Evolutionary conservation across 2,797 vertebrate genomes (phyloP).

Genomic region (Malurus leucopterus): DNA sequence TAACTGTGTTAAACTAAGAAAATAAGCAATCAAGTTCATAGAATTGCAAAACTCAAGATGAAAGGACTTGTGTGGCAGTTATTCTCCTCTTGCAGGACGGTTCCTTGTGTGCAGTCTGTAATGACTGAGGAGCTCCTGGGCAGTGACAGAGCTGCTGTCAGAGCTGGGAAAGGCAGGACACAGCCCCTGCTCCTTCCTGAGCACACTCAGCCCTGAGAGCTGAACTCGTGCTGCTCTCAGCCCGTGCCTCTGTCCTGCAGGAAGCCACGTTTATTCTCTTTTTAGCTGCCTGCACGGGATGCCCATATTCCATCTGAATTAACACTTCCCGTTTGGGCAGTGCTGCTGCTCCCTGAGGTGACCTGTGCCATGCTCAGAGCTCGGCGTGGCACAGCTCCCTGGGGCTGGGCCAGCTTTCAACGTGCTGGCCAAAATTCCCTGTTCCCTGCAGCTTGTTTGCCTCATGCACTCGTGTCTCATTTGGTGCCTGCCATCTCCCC

Average conservation of each 20-base stretch:
- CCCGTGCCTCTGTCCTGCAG: rapidly evolving
- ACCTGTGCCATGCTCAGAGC: neutral
- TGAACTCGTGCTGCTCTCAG: rapidly evolving
- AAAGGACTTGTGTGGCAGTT: neutral
- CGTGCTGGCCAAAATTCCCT: neutral
- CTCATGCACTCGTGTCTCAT: neutral
- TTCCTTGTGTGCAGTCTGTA: neutral
- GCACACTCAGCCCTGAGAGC: neutral
- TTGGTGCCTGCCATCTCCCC: neutral
- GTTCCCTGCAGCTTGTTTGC: neutral
- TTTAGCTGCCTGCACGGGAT: rapidly evolving
- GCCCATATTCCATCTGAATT: rapidly evolving
- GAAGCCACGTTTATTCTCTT: neutral
- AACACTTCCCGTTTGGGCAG: rapidly evolving
- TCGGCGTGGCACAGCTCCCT: neutral
- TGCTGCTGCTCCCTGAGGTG: neutral
- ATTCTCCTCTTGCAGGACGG: neutral
- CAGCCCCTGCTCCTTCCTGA: no score
- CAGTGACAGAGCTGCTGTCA: neutral
- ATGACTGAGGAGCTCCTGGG: neutral
- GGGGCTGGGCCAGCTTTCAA: neutral
- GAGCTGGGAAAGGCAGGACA: no score
- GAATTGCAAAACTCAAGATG: neutral
- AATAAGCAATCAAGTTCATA: neutral
- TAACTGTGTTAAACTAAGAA: neutral